Percentiles rank a stretch among this genome's conserved stretches.
phyloP scores from a whole-genome alignment of 30 jellyfish, hydroid and myxozoan species.

The Hydra vulgaris region DNA sequence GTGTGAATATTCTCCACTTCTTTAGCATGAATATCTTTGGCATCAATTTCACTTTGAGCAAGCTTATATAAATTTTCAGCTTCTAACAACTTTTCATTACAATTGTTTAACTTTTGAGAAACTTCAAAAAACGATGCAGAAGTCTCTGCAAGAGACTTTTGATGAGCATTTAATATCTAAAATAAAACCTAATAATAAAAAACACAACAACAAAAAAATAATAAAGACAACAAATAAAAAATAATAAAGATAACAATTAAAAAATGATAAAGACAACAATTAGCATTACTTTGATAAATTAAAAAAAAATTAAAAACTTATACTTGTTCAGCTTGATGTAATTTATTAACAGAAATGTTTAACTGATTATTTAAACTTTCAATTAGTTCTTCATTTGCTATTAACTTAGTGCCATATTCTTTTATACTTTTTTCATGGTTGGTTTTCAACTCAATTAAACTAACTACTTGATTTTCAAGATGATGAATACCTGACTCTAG shows the following conservation, averaged over 20 bases:
- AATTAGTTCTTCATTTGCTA: constrained; percentile 17
- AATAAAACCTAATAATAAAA: too few species aligned
- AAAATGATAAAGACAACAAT: not conserved
- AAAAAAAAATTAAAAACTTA: not conserved
- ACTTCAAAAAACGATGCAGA: not conserved
- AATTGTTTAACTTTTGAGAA: not conserved
- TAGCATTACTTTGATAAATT: not conserved
- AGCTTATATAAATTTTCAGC: not conserved
- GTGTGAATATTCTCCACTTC: constrained; percentile 22
- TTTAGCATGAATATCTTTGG: constrained; percentile 11
- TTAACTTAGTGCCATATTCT: constrained; percentile 8
- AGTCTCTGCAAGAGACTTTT: constrained; percentile 1
- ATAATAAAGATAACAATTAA: not conserved
- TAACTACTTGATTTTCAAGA: constrained; percentile 23
- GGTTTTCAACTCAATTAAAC: constrained; percentile 14
- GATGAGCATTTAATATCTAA: not conserved
- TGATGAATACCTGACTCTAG: constrained; percentile 23
- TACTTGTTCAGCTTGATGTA: constrained; percentile 29
- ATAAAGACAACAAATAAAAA: not conserved
- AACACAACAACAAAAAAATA: too few species aligned
- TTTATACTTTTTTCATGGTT: constrained; percentile 8
- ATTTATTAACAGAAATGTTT: not conserved
- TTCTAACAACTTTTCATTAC: not conserved
- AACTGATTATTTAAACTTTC: constrained; percentile 4
- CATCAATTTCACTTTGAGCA: constrained; percentile 3